Evolutionary conservation across 2,888 invertebrate species (phyloP).

Genomic region (Petrolisthes manimaculis): DNA sequence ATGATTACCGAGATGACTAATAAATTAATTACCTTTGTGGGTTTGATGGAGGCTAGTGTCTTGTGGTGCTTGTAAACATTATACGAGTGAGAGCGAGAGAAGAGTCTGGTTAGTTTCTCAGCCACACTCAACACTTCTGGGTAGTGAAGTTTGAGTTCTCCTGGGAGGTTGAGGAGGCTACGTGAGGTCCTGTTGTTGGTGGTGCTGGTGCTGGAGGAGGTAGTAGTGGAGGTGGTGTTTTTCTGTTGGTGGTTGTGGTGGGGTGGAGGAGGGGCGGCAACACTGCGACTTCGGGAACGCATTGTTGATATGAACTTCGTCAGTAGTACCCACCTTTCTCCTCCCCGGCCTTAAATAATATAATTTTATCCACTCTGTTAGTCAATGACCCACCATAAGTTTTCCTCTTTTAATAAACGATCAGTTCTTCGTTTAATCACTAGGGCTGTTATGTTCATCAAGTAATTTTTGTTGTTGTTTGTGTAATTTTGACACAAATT

Average conservation of each 20-base stretch:
- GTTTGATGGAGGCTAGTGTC: slow-evolving; percentile 22
- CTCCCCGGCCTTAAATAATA: neutral
- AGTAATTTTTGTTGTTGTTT: no score
- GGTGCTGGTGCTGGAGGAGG: slow-evolving; percentile 15
- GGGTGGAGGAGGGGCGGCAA: slow-evolving; percentile 7
- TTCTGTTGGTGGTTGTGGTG: slow-evolving; percentile 35
- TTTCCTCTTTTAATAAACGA: no score
- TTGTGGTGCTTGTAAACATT: slow-evolving; percentile 55
- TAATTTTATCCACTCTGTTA: no score
- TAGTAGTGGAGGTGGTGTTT: slow-evolving; percentile 23
- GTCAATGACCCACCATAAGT: no score
- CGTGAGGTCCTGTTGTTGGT: slow-evolving; percentile 18
- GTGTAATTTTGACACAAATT: no score
- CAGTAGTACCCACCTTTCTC: neutral
- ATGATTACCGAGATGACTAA: no score
- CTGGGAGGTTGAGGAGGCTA: slow-evolving; percentile 48
- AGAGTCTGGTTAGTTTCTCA: slow-evolving; percentile 52
- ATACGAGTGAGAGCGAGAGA: slow-evolving; percentile 60
- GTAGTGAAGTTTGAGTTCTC: slow-evolving; percentile 57
- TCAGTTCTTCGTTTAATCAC: no score
- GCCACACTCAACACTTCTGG: slow-evolving; percentile 60
- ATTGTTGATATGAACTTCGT: neutral
- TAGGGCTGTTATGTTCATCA: no score
- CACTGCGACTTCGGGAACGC: neutral
- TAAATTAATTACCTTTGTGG: no score